Base-by-base conservation (phyloP, 2,797 vertebrate genomes). In the Bradypodion pumilum region DNA sequence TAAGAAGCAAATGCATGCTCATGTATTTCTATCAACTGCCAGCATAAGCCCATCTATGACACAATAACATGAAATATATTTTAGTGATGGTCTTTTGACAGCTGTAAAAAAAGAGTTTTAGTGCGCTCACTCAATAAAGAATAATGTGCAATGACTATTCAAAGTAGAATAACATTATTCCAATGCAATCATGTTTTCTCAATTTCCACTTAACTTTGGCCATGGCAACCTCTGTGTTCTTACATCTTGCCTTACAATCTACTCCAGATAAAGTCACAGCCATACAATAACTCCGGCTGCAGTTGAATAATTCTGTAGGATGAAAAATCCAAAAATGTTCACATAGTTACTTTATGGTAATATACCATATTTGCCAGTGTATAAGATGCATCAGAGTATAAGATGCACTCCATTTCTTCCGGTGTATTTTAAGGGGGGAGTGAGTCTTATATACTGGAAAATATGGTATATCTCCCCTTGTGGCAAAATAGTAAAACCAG, bases 151-250 rank as follows among this genome's bases (percentile, higher is more conserved):
- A 68, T 80, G 32, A 75, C 40, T 69, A 23, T 65, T 59, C 46
- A 15, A 75, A 75, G 21, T 37, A 23, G 65, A 84, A 79, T 66
- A 79, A 84, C 74, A 56, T 69, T 63, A 1, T 37, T 80, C 69
- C 37, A 63, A 56, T 49, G 63, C 40, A 16, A 65, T 62, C 60
- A 59, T 13, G 1, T 68, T 68, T 23, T 69, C 49, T 32, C n/a
- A 40, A 15, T 21, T 76, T 42, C 42, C 2, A 62, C 7, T 19
- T 52, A 5, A 76, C 27, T 1, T n/a, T 60, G 62, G 23, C 59
- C 25, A 75, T 60, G 29, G 52, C 60, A 78, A 32, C 0, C 29
- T 29, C 8, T 52, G 4, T 6, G 65, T 4, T 40, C 27, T 59
- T 37, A 44, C 2, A 40, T 62, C 4, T 66, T 73, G 13, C 27